phyloP scores from a whole-genome alignment of 2,113 vertebrate genomes.

The Scytalopus superciliaris region DNA sequence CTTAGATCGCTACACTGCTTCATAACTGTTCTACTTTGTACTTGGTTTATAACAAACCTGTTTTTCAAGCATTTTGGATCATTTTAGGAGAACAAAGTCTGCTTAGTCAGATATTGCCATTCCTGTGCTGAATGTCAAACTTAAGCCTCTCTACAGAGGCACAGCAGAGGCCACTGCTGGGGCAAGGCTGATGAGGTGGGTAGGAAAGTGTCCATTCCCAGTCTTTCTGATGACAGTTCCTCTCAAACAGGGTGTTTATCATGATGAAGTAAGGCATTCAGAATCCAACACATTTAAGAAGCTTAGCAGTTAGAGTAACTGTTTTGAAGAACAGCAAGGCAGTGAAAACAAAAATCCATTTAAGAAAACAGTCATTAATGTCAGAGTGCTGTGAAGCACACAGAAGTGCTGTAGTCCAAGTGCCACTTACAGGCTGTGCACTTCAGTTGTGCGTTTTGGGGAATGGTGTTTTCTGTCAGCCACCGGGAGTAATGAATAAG shows the following conservation, averaged over 20 bases:
- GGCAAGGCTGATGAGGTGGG: background rate
- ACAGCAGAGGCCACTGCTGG: background rate
- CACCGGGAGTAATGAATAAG: background rate
- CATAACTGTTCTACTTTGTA: background rate
- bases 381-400: background rate
- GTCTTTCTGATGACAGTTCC: background rate
- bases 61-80: background rate
- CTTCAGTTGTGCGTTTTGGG: background rate
- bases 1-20: background rate
- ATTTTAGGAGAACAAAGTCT: background rate
- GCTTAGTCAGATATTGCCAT: background rate
- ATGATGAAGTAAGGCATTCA: background rate
- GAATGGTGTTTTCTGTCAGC: background rate
- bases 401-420: background rate
- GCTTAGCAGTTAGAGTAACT: background rate
- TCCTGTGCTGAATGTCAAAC: background rate
- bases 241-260: background rate
- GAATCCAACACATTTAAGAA: background rate
- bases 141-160: background rate
- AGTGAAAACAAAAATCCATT: background rate
- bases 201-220: background rate
- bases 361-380: background rate
- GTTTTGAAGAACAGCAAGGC: background rate
- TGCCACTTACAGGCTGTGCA: background rate
- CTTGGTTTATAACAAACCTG: background rate